A percentile compares a stretch with the other conserved stretches of the same genome.
Conservation (phyloP, 2,113 vertebrate genomes). For the Fulmarus glacialis region DNA sequence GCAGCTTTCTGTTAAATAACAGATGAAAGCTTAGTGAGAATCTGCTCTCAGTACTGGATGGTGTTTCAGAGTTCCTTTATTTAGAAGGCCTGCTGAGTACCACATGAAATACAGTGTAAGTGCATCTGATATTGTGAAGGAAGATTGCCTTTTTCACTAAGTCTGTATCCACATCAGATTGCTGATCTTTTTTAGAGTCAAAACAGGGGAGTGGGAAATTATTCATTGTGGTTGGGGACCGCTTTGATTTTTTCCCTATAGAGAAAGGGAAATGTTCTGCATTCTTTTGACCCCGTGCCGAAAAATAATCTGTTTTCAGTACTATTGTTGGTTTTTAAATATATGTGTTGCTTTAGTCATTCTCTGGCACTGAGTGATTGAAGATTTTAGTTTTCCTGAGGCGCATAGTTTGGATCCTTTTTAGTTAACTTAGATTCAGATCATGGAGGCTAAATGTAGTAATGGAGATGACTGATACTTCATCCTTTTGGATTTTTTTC, state of each 20-base stretch:
- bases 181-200: not conserved
- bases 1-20: conserved; percentile 33
- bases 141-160: not conserved
- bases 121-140: not conserved
- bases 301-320: not conserved
- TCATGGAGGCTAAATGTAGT: not conserved
- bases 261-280: not conserved
- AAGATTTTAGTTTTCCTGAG: not conserved
- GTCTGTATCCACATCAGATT: not conserved
- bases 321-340: not conserved
- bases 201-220: not conserved
- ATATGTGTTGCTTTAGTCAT: not conserved
- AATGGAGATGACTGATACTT: not conserved
- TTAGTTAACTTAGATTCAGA: not conserved
- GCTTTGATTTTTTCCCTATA: not conserved
- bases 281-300: not conserved
- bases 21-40: not conserved
- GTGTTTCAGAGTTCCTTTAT: not conserved
- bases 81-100: not conserved
- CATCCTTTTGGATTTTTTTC: not conserved
- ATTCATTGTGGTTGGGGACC: not conserved
- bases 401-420: not conserved
- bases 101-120: not conserved
- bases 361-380: not conserved
- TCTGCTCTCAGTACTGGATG: not conserved